phyloP scores from a whole-genome alignment of 2,888 invertebrate species.

The Hydropsyche betteni region DNA sequence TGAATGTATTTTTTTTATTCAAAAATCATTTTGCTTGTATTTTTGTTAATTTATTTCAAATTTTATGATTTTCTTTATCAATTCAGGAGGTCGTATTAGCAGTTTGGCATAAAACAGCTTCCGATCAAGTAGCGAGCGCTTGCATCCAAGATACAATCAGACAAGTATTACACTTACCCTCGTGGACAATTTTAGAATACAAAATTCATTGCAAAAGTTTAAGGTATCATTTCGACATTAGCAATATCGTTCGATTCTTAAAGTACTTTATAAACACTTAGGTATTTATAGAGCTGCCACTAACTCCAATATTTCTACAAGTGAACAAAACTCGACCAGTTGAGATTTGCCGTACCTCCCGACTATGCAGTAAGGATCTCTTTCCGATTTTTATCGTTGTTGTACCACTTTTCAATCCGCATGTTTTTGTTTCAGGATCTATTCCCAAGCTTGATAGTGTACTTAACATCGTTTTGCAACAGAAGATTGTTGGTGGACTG shows the following conservation, averaged over 20 bases:
- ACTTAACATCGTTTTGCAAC: neutral
- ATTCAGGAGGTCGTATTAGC: constrained; percentile 92
- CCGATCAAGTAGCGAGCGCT: constrained; percentile 86
- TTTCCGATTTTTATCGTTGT: neutral
- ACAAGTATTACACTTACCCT: constrained; percentile 93
- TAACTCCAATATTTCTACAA: neutral
- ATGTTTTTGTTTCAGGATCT: constrained; percentile 24
- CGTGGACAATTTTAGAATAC: constrained; percentile 94
- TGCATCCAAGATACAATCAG: constrained; percentile 95
- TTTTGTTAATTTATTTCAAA: neutral
- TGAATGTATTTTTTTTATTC: neutral
- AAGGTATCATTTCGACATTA: constrained; percentile 65
- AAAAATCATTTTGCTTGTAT: neutral
- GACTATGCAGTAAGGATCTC: constrained; percentile 19
- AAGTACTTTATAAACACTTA: neutral
- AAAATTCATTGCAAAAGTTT: constrained; percentile 84
- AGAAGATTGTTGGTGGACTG: constrained; percentile 13
- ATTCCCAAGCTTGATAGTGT: constrained; percentile 31
- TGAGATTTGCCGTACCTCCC: constrained; percentile 43
- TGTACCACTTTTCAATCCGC: neutral
- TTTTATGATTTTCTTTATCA: neutral
- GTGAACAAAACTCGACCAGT: constrained; percentile 41
- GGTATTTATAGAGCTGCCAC: constrained; percentile 29
- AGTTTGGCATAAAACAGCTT: constrained; percentile 96
- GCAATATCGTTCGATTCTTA: constrained; percentile 1